phyloP scores from a whole-genome alignment of 2,797 vertebrate species.

The Gephyroberyx darwinii region DNA sequence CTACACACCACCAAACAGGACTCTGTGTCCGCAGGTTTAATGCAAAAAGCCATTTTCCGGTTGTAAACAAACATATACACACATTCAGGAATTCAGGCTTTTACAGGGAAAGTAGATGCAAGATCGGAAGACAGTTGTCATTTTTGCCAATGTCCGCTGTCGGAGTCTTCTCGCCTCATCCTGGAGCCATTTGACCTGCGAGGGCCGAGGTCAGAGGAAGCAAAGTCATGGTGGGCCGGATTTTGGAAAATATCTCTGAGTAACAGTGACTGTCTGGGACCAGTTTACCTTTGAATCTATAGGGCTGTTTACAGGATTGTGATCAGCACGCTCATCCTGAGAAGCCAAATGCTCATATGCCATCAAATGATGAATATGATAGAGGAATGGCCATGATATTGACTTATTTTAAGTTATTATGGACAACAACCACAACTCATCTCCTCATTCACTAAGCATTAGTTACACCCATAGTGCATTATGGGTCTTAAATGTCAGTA shows the following conservation, averaged over 20 bases:
- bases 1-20: slow-evolving; percentile 18
- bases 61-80: slow-evolving; percentile 44
- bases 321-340: not conserved
- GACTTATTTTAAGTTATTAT: too few relatives aligned
- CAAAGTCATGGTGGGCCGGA: slow-evolving; percentile 23
- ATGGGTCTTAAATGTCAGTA: too few relatives aligned
- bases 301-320: too few relatives aligned
- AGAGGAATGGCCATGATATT: too few relatives aligned
- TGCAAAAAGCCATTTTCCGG: not conserved
- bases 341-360: not conserved
- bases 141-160: slow-evolving; percentile 66
- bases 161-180: slow-evolving; percentile 71
- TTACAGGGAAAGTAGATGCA: slow-evolving; percentile 48
- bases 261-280: not conserved
- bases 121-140: slow-evolving; percentile 46
- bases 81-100: slow-evolving; percentile 33
- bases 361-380: too few relatives aligned
- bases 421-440: too few relatives aligned
- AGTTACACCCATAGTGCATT: too few relatives aligned
- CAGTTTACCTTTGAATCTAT: not conserved
- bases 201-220: slow-evolving; percentile 70
- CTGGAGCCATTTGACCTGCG: slow-evolving; percentile 75
- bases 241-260: not conserved
- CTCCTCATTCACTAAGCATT: too few relatives aligned
- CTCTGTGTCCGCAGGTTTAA: not conserved